Evolutionary conservation across 2,797 vertebrate species (phyloP).

Genomic region (Hypotaenidia okinawae): DNA sequence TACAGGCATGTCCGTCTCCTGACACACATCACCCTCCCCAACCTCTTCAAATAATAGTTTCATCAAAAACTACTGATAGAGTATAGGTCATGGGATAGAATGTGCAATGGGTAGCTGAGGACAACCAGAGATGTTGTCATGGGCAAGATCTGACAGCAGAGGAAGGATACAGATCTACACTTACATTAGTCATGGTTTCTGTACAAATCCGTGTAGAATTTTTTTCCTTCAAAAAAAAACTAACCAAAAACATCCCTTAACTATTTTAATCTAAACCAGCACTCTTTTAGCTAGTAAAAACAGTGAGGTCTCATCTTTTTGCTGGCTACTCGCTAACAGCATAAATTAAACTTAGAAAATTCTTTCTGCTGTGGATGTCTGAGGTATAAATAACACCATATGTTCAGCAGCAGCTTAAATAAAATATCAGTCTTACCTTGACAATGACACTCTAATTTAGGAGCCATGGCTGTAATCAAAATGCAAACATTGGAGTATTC

Average conservation of each 20-base stretch:
- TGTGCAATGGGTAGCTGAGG: not conserved
- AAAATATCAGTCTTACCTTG: constrained; percentile 44
- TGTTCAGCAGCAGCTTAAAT: constrained; percentile 34
- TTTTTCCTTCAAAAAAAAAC: not conserved
- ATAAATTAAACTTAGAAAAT: constrained; percentile 54
- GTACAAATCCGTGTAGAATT: not conserved
- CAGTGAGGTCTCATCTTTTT: constrained; percentile 34
- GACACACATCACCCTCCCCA: not conserved
- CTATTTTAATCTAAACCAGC: constrained; percentile 53
- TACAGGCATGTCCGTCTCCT: not conserved
- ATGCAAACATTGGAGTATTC: not conserved
- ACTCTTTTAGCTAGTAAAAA: constrained; percentile 34
- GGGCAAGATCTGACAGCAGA: not conserved
- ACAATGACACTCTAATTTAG: constrained; percentile 25
- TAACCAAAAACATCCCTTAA: not conserved
- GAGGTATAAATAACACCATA: constrained; percentile 63
- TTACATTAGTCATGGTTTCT: constrained; percentile 31
- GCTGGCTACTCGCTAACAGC: constrained; percentile 32
- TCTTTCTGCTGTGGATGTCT: constrained; percentile 45
- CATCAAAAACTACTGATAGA: not conserved
- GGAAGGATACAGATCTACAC: constrained; percentile 3
- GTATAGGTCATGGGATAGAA: not conserved
- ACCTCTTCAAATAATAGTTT: not conserved
- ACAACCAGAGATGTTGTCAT: not conserved
- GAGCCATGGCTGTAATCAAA: not conserved